Percentiles rank a stretch among this genome's conserved stretches.
phyloP scores from a whole-genome alignment of 2,888 invertebrate genomes.

The Mactromeris polynyma region DNA sequence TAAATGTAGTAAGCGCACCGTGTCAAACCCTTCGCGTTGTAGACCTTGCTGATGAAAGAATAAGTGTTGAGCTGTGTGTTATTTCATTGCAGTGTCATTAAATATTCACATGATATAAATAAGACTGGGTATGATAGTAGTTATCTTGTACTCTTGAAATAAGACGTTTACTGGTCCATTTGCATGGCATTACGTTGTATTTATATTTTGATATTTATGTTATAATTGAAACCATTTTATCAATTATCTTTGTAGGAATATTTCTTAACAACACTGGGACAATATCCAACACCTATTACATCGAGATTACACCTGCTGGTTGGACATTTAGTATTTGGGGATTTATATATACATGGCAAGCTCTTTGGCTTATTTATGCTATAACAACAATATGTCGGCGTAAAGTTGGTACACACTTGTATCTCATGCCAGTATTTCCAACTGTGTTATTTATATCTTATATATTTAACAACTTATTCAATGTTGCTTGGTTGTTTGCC shows the following conservation, averaged over 20 bases:
- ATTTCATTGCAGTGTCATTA: too few species aligned
- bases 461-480: conserved; percentile 77
- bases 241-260: conserved; percentile 67
- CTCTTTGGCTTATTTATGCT: conserved; percentile 79
- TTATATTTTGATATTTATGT: too few species aligned
- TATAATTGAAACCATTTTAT: neutral
- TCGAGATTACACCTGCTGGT: conserved; percentile 80
- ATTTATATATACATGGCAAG: conserved; percentile 81
- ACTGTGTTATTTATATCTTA: conserved; percentile 76
- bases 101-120: too few species aligned
- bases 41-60: too few species aligned
- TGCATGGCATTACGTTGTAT: too few species aligned
- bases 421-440: conserved; percentile 76
- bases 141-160: too few species aligned
- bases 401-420: conserved; percentile 73
- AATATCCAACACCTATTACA: conserved; percentile 75
- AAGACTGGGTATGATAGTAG: too few species aligned
- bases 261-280: conserved; percentile 75
- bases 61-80: too few species aligned
- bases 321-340: conserved; percentile 81
- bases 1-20: too few species aligned
- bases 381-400: conserved; percentile 76
- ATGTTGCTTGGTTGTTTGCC: conserved; percentile 82
- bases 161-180: too few species aligned
- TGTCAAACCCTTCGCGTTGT: too few species aligned